A percentile compares a stretch with the other conserved stretches of the same genome.
Conservation (phyloP, 2,888 invertebrate genomes). For the Suillia variegata region DNA sequence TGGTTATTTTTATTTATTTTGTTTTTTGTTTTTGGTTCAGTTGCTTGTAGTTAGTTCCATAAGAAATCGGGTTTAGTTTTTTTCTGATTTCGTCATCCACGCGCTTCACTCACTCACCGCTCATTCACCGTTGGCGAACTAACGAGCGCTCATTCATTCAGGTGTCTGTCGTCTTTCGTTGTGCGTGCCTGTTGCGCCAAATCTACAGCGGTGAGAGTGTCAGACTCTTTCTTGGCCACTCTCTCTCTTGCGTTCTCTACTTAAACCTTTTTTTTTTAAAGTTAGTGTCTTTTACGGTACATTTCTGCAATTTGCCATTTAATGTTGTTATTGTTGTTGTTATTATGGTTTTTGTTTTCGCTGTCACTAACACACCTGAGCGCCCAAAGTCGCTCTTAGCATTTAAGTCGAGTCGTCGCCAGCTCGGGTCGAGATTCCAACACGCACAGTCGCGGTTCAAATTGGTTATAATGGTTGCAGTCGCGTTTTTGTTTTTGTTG, state of each 20-base stretch:
- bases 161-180: slow-evolving; percentile 16
- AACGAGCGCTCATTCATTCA: background rate
- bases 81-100: slow-evolving; percentile 29
- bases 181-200: background rate
- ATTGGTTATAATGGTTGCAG: slow-evolving; percentile 7
- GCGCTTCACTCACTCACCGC: slow-evolving; percentile 6
- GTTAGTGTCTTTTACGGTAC: background rate
- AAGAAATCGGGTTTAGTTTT: slow-evolving; percentile 29
- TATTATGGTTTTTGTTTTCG: too few relatives aligned
- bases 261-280: too few relatives aligned
- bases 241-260: background rate
- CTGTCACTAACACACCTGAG: background rate
- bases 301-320: background rate
- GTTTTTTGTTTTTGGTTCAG: slow-evolving; percentile 11
- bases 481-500: too few relatives aligned
- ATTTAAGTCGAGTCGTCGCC: too few relatives aligned
- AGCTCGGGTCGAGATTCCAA: slow-evolving; percentile 42
- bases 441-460: slow-evolving; percentile 38
- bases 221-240: too few relatives aligned
- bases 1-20: slow-evolving; percentile 14
- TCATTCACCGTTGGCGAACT: too few relatives aligned
- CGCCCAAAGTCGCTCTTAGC: slow-evolving; percentile 31
- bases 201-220: too few relatives aligned
- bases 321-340: background rate
- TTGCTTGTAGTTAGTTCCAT: slow-evolving; percentile 11